A percentile compares a stretch with the other conserved stretches of the same genome.
phyloP scores from a whole-genome alignment of 2,888 invertebrate genomes.

The Cyclophora albipunctata region DNA sequence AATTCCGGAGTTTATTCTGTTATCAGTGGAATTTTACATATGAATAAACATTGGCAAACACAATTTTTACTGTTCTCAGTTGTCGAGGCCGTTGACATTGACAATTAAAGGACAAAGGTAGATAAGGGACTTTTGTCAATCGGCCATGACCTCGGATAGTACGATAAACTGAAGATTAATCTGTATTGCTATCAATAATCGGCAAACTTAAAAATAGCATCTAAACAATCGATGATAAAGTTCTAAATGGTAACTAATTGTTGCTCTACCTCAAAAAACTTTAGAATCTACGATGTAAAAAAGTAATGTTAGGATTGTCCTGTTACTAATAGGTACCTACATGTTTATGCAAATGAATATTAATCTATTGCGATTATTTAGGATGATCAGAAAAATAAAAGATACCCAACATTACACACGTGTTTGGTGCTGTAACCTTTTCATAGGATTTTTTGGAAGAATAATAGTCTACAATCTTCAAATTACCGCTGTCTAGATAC shows the following conservation, averaged over 20 bases:
- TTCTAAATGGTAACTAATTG: not conserved
- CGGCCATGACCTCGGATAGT: not conserved
- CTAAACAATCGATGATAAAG: not conserved
- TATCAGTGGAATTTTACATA: slow-evolving; percentile 51
- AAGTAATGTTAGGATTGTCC: too few species aligned
- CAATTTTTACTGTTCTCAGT: not conserved
- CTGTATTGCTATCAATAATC: too few species aligned
- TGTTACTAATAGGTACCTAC: too few species aligned
- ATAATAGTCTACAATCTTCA: too few species aligned
- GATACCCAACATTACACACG: too few species aligned
- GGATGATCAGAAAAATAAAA: too few species aligned
- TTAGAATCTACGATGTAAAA: not conserved
- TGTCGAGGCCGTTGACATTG: not conserved
- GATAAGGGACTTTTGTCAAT: not conserved
- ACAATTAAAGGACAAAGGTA: not conserved
- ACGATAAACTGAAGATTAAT: not conserved
- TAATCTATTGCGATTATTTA: too few species aligned
- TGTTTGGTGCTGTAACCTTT: too few species aligned
- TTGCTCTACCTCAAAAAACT: not conserved
- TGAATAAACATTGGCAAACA: slow-evolving; percentile 8
- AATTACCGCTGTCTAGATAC: too few species aligned
- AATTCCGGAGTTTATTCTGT: slow-evolving; percentile 23
- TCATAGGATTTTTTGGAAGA: too few species aligned
- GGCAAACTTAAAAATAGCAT: too few species aligned
- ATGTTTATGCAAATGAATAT: too few species aligned